Evolutionary conservation across 1,140 invertebrate species (phyloP).

Genomic region (Diploscapter pachys): DNA sequence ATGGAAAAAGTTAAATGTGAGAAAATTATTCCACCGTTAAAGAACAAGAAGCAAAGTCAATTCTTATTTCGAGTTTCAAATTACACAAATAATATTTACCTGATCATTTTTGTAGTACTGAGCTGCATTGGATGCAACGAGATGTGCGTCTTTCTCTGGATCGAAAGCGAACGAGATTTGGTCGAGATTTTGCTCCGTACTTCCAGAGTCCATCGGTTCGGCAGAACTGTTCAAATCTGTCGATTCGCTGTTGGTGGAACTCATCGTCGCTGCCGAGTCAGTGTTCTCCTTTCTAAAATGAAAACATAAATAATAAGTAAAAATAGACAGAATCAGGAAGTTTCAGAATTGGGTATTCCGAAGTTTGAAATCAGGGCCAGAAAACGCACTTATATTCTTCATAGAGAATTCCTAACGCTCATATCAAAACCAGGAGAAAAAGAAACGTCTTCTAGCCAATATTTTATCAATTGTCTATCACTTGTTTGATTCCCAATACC

Average conservation of each 20-base stretch:
- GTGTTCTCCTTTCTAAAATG: constrained; percentile 14
- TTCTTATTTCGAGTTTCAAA: too few relatives aligned
- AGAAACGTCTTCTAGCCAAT: too few relatives aligned
- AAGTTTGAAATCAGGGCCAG: too few relatives aligned
- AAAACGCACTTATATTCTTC: too few relatives aligned
- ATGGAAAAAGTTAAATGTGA: constrained; percentile 31
- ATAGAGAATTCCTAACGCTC: too few relatives aligned
- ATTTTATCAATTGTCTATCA: too few relatives aligned
- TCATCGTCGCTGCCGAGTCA: constrained; percentile 11
- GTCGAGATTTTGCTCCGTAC: constrained; percentile 3
- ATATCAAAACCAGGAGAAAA: too few relatives aligned
- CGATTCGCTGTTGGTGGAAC: not conserved
- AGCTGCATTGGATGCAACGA: constrained; percentile 50
- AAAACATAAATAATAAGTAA: not conserved
- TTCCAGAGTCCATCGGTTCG: not conserved
- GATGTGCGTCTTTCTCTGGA: constrained; percentile 40
- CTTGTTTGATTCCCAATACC: not conserved
- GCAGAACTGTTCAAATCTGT: not conserved
- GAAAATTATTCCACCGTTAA: too few relatives aligned
- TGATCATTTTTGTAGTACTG: constrained; percentile 43
- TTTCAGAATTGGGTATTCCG: constrained; percentile 4
- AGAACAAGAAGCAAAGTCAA: too few relatives aligned
- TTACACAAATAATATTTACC: not conserved
- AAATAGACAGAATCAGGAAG: not conserved
- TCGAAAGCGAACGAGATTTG: constrained; percentile 50